Base-by-base conservation (phyloP, 2,797 vertebrate species). In the Oreonectes daqikongensis region DNA sequence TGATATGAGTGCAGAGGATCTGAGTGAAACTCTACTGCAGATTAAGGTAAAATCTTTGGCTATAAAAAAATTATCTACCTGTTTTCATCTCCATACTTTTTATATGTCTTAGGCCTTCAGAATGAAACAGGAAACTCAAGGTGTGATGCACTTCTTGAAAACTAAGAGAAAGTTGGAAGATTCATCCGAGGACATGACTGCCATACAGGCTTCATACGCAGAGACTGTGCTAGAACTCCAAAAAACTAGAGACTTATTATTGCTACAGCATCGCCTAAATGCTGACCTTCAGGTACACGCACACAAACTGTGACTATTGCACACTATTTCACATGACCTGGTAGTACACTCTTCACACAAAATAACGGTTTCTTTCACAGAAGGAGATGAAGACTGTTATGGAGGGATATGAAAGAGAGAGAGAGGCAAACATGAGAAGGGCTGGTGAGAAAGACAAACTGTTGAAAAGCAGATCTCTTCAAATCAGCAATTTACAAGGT, bases 161-260 rank as follows among this genome's bases (percentile, higher is more conserved):
- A 1, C 79, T 40, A 80, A 87, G 12, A 84, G 65, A 20, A 86
- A 75, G 50, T 5, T 32, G 15, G 81, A 85, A 18, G 85, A 91
- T 17, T 73, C 73, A 0, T 69, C 79, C 17, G 59, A 14, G 10
- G 89, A 90, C 40, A 76, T 91, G 53, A 42, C 75, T 14, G 88
- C 92, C 48, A 81, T 93, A 38, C 93, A 94, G 79, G 93, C 90
- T 0, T 89, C 84, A 0, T 90, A 94, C 9, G 93, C 94, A 0
- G 95, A 97, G 87, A 95, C 92, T 0, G 88, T 93, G 4, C 10
- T 96, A 44, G 95, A 97, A 80, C 85, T 97, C 52, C 92, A 94
- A 82, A 96, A 97, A 88, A 95, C 93, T 42, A 91, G 91, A 77
- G 91, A 94, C 75, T 90, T 97, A 84, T 87, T 97, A 3, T 73